Conservation (phyloP, 2,113 vertebrate genomes). For the Caloenas nicobarica region DNA sequence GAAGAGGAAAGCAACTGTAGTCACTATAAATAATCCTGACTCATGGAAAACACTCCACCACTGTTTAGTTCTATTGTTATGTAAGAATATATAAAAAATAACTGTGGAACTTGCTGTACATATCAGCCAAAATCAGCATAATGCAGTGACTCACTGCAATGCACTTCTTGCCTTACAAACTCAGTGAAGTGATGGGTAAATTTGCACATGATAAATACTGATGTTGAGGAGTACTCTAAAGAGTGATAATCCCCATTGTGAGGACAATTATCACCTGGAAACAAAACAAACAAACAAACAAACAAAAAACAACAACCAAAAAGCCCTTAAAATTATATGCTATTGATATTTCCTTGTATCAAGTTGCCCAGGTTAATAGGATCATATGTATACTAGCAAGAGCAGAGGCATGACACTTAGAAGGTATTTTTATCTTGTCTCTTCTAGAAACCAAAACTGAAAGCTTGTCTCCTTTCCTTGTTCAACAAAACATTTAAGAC, state of each 20-base stretch:
- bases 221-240: background rate
- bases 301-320: background rate
- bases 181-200: background rate
- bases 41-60: background rate
- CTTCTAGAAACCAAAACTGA: background rate
- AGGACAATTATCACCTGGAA: background rate
- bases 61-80: background rate
- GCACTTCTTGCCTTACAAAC: background rate
- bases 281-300: accelerated
- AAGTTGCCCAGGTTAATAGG: accelerated
- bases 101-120: accelerated
- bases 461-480: background rate
- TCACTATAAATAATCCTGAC: background rate
- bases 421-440: background rate
- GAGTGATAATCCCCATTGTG: background rate
- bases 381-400: background rate
- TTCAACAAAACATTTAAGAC: background rate
- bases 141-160: background rate
- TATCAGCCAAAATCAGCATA: background rate
- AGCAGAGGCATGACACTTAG: background rate
- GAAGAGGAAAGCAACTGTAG: background rate
- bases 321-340: accelerated
- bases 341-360: background rate
- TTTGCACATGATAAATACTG: background rate
- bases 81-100: background rate